Conservation (phyloP, 1,140 invertebrate genomes). For the Pogonus chalceus region DNA sequence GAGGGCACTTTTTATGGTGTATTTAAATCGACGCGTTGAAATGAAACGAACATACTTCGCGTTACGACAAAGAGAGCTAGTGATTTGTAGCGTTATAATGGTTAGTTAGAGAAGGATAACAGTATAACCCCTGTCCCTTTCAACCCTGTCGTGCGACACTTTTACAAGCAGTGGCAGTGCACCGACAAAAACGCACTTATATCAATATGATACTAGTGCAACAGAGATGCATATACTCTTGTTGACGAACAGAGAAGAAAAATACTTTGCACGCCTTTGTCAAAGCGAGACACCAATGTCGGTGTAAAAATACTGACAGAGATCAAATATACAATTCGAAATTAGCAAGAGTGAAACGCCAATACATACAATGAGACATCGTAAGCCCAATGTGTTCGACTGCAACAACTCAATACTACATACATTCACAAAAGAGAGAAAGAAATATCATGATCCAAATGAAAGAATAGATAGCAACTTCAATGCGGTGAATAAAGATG, state of each 20-base stretch:
- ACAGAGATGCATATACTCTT: not conserved
- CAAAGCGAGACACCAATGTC: conserved; percentile 20
- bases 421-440: not conserved
- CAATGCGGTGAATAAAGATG: conserved; percentile 7
- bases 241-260: conserved; percentile 25
- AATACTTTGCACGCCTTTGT: conserved; percentile 20
- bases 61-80: conserved; percentile 21
- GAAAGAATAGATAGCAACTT: not conserved
- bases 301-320: conserved; percentile 3
- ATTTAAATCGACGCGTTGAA: conserved; percentile 28
- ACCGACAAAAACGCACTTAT: conserved; percentile 27
- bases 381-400: not conserved
- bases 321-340: not conserved
- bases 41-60: conserved; percentile 14
- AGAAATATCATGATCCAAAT: not conserved
- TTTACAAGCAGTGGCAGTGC: conserved; percentile 24
- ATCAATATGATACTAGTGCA: conserved; percentile 17
- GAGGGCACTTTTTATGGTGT: conserved; percentile 35
- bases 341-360: not conserved
- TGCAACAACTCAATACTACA: not conserved
- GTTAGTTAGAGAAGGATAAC: conserved; percentile 14
- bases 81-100: conserved; percentile 32
- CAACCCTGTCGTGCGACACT: conserved; percentile 15
- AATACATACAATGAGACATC: conserved; percentile 1
- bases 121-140: not conserved